phyloP scores from a whole-genome alignment of 2,888 invertebrate genomes.

The Eledona agricola region DNA sequence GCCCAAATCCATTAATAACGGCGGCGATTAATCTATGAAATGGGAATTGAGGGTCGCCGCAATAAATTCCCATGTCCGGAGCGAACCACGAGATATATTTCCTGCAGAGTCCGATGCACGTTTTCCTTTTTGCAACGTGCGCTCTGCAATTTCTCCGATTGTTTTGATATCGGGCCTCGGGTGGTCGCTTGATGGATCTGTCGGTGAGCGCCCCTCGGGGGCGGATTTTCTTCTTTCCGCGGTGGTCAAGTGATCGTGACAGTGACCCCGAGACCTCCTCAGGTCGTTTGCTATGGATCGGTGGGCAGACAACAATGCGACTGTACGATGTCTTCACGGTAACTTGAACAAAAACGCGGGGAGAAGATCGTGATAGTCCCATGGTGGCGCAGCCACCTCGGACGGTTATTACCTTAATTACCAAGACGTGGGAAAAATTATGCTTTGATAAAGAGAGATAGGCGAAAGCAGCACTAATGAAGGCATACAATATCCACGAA shows the following conservation, averaged over 20 bases:
- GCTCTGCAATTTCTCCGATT: slow-evolving; percentile 32
- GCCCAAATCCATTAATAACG: slow-evolving; percentile 29
- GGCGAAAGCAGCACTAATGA: slow-evolving; percentile 7
- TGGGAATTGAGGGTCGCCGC: slow-evolving; percentile 25
- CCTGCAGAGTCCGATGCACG: slow-evolving; percentile 24
- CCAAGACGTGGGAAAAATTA: slow-evolving; percentile 35
- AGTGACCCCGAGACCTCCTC: slow-evolving; percentile 1
- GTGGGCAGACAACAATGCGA: slow-evolving; percentile 54
- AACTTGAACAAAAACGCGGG: slow-evolving; percentile 44
- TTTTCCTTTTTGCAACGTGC: slow-evolving; percentile 24
- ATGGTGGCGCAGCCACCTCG: slow-evolving; percentile 24
- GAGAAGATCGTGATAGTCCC: slow-evolving; percentile 43
- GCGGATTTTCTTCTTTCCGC: slow-evolving; percentile 4
- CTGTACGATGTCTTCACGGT: slow-evolving; percentile 44
- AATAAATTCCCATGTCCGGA: slow-evolving; percentile 16
- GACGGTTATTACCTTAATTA: slow-evolving; percentile 34
- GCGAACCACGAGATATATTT: slow-evolving; percentile 11
- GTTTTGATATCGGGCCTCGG: slow-evolving; percentile 31
- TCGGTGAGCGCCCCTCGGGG: not conserved
- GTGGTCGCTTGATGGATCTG: slow-evolving; percentile 25
- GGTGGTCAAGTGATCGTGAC: not conserved
- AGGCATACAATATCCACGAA: too few relatives aligned
- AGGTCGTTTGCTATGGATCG: slow-evolving; percentile 50
- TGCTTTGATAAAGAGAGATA: slow-evolving; percentile 15
- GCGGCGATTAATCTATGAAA: slow-evolving; percentile 29